These are phyloP conservation scores for Malaclemys terrapin DNA, from an alignment of 2,113 vertebrate genomes.

Conservation along the genomic window DNA sequence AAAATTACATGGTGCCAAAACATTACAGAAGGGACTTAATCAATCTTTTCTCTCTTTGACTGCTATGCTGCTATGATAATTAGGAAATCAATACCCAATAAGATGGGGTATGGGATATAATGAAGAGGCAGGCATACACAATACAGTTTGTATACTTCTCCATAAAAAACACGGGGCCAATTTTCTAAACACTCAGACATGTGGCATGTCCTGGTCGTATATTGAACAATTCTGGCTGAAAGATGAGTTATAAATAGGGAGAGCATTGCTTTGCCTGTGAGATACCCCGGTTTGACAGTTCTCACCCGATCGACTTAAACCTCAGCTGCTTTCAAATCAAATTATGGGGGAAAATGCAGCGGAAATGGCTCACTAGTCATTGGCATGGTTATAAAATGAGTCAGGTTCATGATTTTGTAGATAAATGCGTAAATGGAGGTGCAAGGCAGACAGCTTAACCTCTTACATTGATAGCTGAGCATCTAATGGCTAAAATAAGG, in stretches of 20 bases:
- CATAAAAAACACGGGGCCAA: fast-evolving
- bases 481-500: slow-evolving; percentile 3
- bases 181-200: neutral
- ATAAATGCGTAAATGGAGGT: slow-evolving; percentile 12
- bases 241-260: neutral
- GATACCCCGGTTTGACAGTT: neutral
- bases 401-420: neutral
- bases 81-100: neutral
- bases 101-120: neutral
- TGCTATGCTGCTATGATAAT: neutral
- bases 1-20: neutral
- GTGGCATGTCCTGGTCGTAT: neutral
- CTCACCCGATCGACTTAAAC: neutral
- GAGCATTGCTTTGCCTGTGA: neutral
- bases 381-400: neutral
- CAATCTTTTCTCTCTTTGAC: neutral
- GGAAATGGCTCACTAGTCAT: neutral
- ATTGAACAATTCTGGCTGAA: neutral
- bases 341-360: neutral
- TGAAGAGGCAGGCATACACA: neutral
- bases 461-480: neutral
- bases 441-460: neutral
- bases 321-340: slow-evolving; percentile 3
- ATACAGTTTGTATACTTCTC: neutral
- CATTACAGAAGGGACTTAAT: neutral